These are phyloP conservation scores for Schizopygopsis pylzovi DNA, from an alignment of 2,797 vertebrate genomes.

Conservation along the genomic window DNA sequence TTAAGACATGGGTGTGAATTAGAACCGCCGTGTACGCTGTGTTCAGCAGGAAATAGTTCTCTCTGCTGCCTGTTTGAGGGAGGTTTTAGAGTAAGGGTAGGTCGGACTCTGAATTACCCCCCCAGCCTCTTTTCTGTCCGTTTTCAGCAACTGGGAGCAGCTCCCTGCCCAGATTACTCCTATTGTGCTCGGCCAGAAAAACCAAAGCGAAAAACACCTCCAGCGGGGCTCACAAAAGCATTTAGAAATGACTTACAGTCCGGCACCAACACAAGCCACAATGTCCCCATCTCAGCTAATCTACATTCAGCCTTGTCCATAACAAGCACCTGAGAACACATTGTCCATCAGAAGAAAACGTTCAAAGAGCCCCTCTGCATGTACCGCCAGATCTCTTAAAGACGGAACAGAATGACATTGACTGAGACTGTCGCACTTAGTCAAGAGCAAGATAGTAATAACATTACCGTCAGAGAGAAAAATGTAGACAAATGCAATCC, in stretches of 20 bases:
- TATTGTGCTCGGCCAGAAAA: conserved; percentile 75
- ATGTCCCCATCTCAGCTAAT: conserved; percentile 61
- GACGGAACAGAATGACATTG: conserved; percentile 45
- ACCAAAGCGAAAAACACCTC: conserved; percentile 70
- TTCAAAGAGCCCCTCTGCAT: conserved; percentile 34
- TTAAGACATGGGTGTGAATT: conserved; percentile 39
- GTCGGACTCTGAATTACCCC: conserved; percentile 74
- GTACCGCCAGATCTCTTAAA: conserved; percentile 39
- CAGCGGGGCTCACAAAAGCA: conserved; percentile 72
- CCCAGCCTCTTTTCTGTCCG: conserved; percentile 74
- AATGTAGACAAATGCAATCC: conserved; percentile 43
- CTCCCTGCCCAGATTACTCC: conserved; percentile 77
- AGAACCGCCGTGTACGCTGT: conserved; percentile 69
- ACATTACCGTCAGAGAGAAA: conserved; percentile 41
- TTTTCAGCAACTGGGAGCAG: conserved; percentile 75
- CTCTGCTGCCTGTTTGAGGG: conserved; percentile 69
- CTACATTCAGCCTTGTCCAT: conserved; percentile 66
- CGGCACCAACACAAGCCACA: conserved; percentile 60
- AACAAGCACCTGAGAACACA: conserved; percentile 65
- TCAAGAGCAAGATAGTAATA: conserved; percentile 52
- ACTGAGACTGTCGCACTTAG: conserved; percentile 12
- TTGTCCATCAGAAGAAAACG: conserved; percentile 63
- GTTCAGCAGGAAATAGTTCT: conserved; percentile 71
- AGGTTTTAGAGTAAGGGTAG: conserved; percentile 72
- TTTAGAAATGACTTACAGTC: conserved; percentile 71